Evolutionary conservation across 2,113 vertebrate genomes (phyloP).

Genomic region (Leiothrix lutea): DNA sequence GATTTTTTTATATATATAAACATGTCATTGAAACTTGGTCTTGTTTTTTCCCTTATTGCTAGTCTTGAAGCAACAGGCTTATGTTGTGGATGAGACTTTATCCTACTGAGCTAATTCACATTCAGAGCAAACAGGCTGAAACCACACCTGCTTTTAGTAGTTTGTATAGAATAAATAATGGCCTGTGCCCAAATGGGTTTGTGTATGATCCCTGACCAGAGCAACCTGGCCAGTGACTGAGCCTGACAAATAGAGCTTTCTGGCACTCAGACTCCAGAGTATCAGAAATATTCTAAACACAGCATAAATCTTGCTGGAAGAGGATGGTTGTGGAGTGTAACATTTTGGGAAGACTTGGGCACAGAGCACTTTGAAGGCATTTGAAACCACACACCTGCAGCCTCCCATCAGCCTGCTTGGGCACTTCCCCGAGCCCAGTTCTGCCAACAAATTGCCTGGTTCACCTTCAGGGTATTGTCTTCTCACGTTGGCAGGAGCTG

Average conservation of each 20-base stretch:
- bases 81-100: neutral
- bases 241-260: conserved; percentile 9
- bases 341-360: neutral
- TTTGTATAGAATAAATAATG: neutral
- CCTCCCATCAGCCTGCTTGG: conserved; percentile 12
- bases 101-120: neutral
- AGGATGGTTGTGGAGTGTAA: conserved; percentile 15
- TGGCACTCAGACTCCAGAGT: neutral
- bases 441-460: conserved; percentile 30
- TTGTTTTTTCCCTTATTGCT: neutral
- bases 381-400: conserved; percentile 43
- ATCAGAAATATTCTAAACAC: conserved; percentile 7
- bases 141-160: conserved; percentile 9
- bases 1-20: neutral
- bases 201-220: neutral
- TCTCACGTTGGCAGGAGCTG: conserved; percentile 42
- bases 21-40: neutral
- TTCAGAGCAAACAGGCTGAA: neutral
- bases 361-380: neutral
- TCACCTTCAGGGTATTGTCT: conserved; percentile 69
- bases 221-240: neutral
- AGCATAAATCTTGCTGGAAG: conserved; percentile 13
- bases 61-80: neutral
- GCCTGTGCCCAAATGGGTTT: neutral
- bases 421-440: conserved; percentile 10